Evolutionary conservation across 2,113 vertebrate species (phyloP).

Genomic region (Panurus biarmicus): DNA sequence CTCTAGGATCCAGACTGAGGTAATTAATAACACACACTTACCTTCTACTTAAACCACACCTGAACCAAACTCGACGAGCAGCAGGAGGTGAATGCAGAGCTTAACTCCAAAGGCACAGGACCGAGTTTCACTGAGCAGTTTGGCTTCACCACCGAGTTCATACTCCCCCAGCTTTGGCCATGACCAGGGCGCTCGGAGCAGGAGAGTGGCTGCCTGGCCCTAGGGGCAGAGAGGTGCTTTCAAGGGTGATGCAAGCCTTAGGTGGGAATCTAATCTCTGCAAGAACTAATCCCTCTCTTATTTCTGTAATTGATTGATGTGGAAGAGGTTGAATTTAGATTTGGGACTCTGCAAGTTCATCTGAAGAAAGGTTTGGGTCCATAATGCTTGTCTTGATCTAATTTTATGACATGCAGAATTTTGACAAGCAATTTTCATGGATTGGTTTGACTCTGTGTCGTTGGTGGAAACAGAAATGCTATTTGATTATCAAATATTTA

Average conservation of each 20-base stretch:
- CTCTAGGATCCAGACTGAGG: not conserved
- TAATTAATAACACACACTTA: not conserved
- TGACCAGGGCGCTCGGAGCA: not conserved
- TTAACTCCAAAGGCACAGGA: not conserved
- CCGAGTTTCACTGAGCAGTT: not conserved
- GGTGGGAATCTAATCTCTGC: not conserved
- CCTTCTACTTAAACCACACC: not conserved
- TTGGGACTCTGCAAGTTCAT: not conserved
- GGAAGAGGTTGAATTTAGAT: not conserved
- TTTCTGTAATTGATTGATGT: not conserved
- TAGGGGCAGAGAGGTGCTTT: not conserved
- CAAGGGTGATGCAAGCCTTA: not conserved
- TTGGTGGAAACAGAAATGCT: not conserved
- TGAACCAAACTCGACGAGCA: rapidly evolving
- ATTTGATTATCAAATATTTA: not conserved
- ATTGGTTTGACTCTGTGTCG: not conserved
- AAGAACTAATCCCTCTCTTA: not conserved
- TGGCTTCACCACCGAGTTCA: not conserved
- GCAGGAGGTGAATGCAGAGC: rapidly evolving
- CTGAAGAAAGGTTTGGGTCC: not conserved
- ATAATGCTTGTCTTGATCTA: not conserved
- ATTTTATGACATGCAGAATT: not conserved
- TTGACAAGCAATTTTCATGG: not conserved
- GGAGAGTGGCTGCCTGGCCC: not conserved
- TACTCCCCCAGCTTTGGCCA: not conserved